Evolutionary conservation across 2,797 vertebrate genomes (phyloP), one percentile per base, ranked within the genome.

Genomic region (Decapterus maruadsi): DNA sequence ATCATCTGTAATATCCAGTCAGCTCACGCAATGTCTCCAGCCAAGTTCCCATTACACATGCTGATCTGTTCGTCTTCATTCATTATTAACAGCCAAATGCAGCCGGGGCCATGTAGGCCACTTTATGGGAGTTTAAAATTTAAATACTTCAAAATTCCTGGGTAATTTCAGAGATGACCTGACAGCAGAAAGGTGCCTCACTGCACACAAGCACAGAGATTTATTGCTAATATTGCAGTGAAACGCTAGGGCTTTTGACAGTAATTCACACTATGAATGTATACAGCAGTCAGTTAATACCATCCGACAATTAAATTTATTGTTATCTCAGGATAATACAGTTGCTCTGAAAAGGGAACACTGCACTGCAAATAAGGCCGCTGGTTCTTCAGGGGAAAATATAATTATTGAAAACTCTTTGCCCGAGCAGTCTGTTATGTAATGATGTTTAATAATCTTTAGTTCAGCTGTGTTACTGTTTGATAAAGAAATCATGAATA

Each of bases 41-140:
- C 90, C 90, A 84, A 87, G 72, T 85, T 87, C 80, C 85, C 81
- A 93, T 94, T 94, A 94, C 91, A 91, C 87, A 92, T 90, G 90
- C 93, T 90, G 88, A 92, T 94, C 91, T 87, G 88, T 90, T 93
- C 91, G 8, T 86, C 87, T 88, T 94, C 93, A 93, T 95, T 84
- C 78, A 95, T 95, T 95, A 95, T 95, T 95, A 88, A 95, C 83
- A 40, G 71, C 58, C 78, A 72, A 88, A 92, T 80, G 87, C 90
- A 86, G 89, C 80, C 22, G 69, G 86, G 88, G 91, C 89, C 86
- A 91, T 95, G 93, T 93, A 75, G 86, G 89, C 84, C 90, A 94
- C 90, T 94, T 95, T 93, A 95, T 92, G 77, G 84, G 89, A 90
- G 89, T 94, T 95, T 94, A 95, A 94, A 93, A 87, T 94, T 93